Evolutionary conservation across 2,888 invertebrate genomes (phyloP).

Genomic region (Drosophila eohydei): DNA sequence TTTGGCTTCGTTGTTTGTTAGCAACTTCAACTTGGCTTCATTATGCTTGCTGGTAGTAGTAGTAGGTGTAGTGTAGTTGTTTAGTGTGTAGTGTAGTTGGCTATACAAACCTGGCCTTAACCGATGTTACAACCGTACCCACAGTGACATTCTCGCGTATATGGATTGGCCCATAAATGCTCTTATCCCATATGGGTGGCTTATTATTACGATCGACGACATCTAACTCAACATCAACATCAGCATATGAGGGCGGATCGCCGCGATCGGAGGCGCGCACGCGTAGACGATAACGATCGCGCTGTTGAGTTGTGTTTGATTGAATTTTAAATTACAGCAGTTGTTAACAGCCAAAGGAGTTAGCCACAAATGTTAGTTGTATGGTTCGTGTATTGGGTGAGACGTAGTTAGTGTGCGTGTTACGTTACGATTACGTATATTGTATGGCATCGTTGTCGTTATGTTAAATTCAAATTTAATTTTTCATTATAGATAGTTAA

Average conservation of each 20-base stretch:
- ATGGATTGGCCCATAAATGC: constrained; percentile 98
- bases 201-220: constrained; percentile 99
- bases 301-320: constrained; percentile 86
- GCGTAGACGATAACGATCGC: constrained; percentile 97
- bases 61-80: constrained; percentile 21
- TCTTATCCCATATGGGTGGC: constrained; percentile 98
- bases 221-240: constrained; percentile 98
- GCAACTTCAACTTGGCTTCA: constrained; percentile 34
- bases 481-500: constrained; percentile 40
- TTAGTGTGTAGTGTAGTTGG: constrained; percentile 58
- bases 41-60: constrained; percentile 27
- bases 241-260: constrained; percentile 95
- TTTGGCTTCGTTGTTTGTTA: constrained; percentile 42
- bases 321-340: constrained; percentile 13
- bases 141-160: constrained; percentile 99
- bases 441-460: constrained; percentile 68
- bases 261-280: constrained; percentile 99
- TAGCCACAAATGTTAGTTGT: constrained; percentile 34
- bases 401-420: constrained; percentile 35
- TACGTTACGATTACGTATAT: constrained; percentile 69
- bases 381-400: constrained; percentile 64
- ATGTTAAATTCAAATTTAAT: constrained; percentile 41
- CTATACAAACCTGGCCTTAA: constrained; percentile 98
- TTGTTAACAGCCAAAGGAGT: constrained; percentile 43
- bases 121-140: constrained; percentile 98